Base-by-base conservation (phyloP, 2,797 vertebrate species). In the Catamblyrhynchus diadema region DNA sequence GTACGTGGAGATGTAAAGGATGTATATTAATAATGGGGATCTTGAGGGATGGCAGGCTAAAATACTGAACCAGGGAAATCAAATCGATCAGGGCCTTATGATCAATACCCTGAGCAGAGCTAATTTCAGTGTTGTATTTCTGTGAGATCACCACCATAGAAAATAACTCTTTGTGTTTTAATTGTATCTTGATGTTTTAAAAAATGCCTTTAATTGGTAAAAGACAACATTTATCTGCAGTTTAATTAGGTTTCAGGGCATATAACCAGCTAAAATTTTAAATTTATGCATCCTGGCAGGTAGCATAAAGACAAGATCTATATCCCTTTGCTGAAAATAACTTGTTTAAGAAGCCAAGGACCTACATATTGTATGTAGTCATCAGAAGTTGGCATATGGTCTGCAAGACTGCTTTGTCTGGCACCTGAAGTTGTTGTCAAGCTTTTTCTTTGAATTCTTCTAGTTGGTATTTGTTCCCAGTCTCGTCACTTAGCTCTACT, bases 391-490 rank as follows among this genome's bases (percentile, higher is more conserved):
- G 81, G 77, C 95, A 94, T 96, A 94, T 93, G 95, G 65, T 94
- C 69, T 82, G 69, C 92, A 86, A 96, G 92, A 92, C 84, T 93
- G 95, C 89, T 95, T 96, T 93, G 94, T 96, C 96, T 97, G 96
- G 86, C 91, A 95, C 96, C 94, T 96, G 96, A 89, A 94, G 75
- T 75, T 96, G 92, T 96, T 96, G 94, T 93, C 89, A 93, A 92
- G 89, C 87, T 93, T 96, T 94, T 89, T 72, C 72, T 95, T 92
- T 93, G 75, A 94, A 60, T 96, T 90, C 20, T 93, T 81, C 72
- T 92, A 32, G 75, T 79, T 93, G 79, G 33, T 96, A 93, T 95
- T 96, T n/a, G 2, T 92, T 94, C 85, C 79, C 75, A 92, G 72
- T 66, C 89, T 95, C 1, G 2, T 93, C 95, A 83, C 91, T 87